These are phyloP conservation scores for Scaptomyza caliginosa DNA, from an alignment of 2,888 invertebrate genomes.

Conservation along the genomic window DNA sequence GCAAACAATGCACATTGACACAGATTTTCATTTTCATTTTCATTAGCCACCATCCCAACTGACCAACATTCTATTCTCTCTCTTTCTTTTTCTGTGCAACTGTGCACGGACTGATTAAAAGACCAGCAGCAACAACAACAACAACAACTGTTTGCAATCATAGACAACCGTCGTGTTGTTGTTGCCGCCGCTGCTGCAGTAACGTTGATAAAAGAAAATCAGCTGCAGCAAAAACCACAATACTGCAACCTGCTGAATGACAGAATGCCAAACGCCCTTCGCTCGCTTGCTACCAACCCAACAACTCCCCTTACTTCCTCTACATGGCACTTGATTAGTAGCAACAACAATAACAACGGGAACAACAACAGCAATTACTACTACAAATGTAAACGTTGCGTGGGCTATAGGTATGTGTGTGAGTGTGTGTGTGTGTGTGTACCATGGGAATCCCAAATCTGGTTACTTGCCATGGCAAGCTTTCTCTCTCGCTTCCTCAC, in stretches of 20 bases:
- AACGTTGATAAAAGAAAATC: conserved; percentile 71
- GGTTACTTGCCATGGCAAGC: conserved; percentile 48
- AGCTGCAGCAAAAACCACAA: conserved; percentile 66
- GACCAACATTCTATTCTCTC: conserved; percentile 40
- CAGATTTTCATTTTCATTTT: conserved; percentile 68
- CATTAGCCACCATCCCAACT: conserved; percentile 46
- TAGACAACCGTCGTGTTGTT: conserved; percentile 36
- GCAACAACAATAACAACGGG: conserved; percentile 33
- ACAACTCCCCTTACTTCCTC: not conserved
- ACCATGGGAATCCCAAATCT: conserved; percentile 37
- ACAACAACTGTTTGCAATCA: conserved; percentile 33
- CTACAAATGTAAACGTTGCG: conserved; percentile 39
- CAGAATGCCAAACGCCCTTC: conserved; percentile 14
- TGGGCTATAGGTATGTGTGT: conserved; percentile 5
- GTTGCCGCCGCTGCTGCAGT: conserved; percentile 55
- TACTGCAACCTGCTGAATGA: conserved; percentile 53
- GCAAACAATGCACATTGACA: conserved; percentile 65
- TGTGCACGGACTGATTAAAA: conserved; percentile 66
- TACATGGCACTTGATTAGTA: conserved; percentile 71
- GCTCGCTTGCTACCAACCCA: no score
- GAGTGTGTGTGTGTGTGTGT: no score
- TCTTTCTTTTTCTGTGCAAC: not conserved
- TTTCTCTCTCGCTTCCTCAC: conserved; percentile 5
- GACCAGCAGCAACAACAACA: conserved; percentile 20
- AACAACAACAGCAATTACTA: conserved; percentile 20